Base-by-base conservation (phyloP, 2,888 invertebrate species). In the Tetragnatha montana region DNA sequence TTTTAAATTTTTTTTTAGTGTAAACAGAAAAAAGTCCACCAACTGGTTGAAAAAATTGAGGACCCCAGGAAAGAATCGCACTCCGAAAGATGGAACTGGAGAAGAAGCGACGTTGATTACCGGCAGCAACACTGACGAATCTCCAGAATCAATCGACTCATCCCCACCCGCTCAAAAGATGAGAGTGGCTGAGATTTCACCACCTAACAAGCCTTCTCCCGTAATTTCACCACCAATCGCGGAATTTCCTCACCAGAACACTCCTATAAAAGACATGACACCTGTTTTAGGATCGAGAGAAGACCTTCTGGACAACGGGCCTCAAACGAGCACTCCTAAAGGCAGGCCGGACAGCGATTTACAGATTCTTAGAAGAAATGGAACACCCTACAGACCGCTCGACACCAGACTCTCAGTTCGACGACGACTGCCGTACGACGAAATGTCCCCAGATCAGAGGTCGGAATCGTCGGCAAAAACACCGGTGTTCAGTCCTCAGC, bases 291-390 rank as follows among this genome's bases (percentile, higher is more conserved):
- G 22, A 21, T 80, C 70, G 7, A 47, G 47, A n/a, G 47, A 47
- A 47, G 71, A 89, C 49, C 21, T 81, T 10, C 68, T 19, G 6
- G 70, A 50, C 0, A 19, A n/a, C 14, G 90, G 90, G 60, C 90
- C 87, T 17, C 87, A 90, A 19, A 90, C 90, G 6, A 90, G 90
- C 50, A 90, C 90, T 6, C 90, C 90, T 1, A 87, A 87, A 49
- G 47, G 68, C 2, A 51, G 35, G 10, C 35, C n/a, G 6, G 69
- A 87, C n/a, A 19, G 17, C 19, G 73, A 51, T 1, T 80, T 19
- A 74, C 80, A 73, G 14, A 19, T 35, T 12, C 78, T 69, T 17
- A 47, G 79, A n/a, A 51, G 71, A 14, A 75, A 35, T 19, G 69
- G 69, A 0, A 90, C 90, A 10, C 90, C 90, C 2, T 82, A 87